These are phyloP conservation scores for Sphaerodactylus townsendi DNA, from an alignment of 2,113 vertebrate genomes.

Conservation along the genomic window DNA sequence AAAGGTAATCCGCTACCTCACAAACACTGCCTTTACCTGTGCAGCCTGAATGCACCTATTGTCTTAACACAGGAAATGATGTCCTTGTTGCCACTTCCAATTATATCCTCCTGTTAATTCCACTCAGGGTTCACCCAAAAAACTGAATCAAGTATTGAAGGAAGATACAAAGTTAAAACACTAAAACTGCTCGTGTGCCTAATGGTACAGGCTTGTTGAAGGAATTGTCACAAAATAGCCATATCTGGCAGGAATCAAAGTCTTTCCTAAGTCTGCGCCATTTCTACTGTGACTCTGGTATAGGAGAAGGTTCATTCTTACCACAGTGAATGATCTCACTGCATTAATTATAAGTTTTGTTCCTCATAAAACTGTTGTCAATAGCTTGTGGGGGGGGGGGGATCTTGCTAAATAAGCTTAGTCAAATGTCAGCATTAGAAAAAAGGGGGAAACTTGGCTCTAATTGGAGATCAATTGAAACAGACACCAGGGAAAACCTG, in stretches of 20 bases:
- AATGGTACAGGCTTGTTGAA: neutral
- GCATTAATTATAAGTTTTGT: neutral
- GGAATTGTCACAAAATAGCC: neutral
- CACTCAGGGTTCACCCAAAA: no score
- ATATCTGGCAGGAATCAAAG: neutral
- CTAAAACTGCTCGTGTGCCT: neutral
- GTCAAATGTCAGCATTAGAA: neutral
- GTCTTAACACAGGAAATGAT: neutral
- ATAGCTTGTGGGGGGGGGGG: neutral
- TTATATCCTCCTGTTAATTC: no score
- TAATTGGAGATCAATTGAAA: neutral
- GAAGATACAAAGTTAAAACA: neutral
- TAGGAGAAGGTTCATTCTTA: neutral
- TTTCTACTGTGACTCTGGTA: neutral
- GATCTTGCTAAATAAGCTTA: neutral
- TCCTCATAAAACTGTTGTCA: neutral
- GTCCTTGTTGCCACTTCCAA: neutral
- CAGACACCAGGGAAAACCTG: neutral
- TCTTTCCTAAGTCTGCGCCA: neutral
- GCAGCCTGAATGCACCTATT: neutral
- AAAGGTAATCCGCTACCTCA: conserved; percentile 21
- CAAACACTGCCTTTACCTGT: neutral
- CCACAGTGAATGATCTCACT: neutral
- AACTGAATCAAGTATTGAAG: no score
- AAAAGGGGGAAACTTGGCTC: neutral